Percentiles rank a stretch among this genome's conserved stretches.
These are phyloP conservation scores for Megatriorchis doriae DNA, from an alignment of 2,113 vertebrate genomes.

Conservation along the genomic window DNA sequence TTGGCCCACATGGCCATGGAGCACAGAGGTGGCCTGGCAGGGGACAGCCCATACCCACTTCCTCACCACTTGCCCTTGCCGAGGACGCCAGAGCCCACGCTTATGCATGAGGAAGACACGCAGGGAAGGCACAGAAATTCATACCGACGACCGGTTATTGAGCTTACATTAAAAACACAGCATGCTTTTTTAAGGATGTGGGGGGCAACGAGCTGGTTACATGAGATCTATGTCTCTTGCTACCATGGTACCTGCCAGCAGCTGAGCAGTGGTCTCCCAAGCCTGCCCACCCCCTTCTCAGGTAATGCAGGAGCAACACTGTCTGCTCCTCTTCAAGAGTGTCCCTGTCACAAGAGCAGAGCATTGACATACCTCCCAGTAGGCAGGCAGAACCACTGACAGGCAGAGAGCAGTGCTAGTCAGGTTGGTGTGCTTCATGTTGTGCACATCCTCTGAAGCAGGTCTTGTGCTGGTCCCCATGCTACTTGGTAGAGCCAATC, in stretches of 20 bases:
- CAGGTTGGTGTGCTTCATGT: background rate
- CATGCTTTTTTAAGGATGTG: background rate
- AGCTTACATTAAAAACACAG: background rate
- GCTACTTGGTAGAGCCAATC: background rate
- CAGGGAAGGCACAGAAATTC: background rate
- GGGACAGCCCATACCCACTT: background rate
- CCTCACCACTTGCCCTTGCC: background rate
- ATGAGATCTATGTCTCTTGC: background rate
- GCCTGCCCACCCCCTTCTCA: background rate
- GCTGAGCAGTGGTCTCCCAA: background rate
- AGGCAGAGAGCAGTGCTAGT: background rate
- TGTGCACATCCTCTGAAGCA: background rate
- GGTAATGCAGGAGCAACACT: background rate
- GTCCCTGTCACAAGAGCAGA: background rate
- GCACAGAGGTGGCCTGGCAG: background rate
- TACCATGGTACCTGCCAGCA: background rate
- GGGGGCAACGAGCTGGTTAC: background rate
- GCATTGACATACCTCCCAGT: background rate
- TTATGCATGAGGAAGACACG: background rate
- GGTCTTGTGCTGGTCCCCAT: background rate
- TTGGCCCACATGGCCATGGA: background rate
- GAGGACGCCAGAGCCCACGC: background rate
- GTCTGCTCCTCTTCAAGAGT: background rate
- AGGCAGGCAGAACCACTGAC: background rate
- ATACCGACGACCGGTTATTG: background rate